A percentile compares a stretch with the other conserved stretches of the same genome.
Conservation (phyloP, 2,888 invertebrate species). For the Macropis europaea region DNA sequence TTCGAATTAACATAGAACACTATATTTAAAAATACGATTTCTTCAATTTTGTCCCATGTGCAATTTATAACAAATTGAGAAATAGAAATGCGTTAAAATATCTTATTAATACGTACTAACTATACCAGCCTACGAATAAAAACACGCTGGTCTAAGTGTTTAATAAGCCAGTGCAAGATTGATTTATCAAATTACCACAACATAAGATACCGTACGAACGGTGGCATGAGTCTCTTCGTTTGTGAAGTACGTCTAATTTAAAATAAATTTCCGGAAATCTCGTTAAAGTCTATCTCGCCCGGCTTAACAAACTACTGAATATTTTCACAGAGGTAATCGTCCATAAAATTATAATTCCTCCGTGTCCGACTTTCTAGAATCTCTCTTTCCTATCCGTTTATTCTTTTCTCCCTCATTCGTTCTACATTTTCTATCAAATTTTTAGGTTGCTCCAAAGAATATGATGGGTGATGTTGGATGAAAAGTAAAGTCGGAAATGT, state of each 20-base stretch:
- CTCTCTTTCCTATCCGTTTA: neutral
- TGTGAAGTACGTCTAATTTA: slow-evolving; percentile 38
- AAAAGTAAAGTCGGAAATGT: neutral
- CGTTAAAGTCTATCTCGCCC: slow-evolving; percentile 18
- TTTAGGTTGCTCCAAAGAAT: neutral
- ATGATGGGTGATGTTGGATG: neutral
- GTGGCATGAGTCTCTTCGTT: slow-evolving; percentile 30
- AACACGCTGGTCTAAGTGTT: neutral
- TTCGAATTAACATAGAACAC: too few relatives aligned
- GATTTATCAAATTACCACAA: slow-evolving; percentile 17
- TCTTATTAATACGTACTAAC: neutral
- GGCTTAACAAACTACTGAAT: slow-evolving; percentile 39
- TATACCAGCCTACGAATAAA: slow-evolving; percentile 14
- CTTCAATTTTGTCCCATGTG: too few relatives aligned
- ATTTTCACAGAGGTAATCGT: slow-evolving; percentile 38
- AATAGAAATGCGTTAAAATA: too few relatives aligned
- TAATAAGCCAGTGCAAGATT: slow-evolving; percentile 1
- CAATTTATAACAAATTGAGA: too few relatives aligned
- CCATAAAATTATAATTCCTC: slow-evolving; percentile 42
- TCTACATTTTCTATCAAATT: neutral
- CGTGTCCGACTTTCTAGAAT: slow-evolving; percentile 8
- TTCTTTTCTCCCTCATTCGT: neutral
- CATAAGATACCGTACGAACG: slow-evolving; percentile 4
- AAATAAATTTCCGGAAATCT: slow-evolving; percentile 42
- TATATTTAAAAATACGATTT: too few relatives aligned